These are phyloP conservation scores for Hybognathus amarus DNA, from an alignment of 2,797 vertebrate genomes.

Conservation along the genomic window DNA sequence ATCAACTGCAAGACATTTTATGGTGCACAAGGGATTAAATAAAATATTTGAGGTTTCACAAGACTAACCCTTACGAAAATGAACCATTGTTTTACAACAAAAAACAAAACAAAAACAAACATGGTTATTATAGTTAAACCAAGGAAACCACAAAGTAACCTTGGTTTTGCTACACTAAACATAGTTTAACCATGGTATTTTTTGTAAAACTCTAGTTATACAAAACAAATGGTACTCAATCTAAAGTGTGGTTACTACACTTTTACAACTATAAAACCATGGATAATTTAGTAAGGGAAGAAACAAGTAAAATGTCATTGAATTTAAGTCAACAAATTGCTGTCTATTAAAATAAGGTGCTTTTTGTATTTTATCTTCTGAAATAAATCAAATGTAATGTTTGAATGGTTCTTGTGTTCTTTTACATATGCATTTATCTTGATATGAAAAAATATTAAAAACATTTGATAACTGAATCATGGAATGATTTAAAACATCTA, in stretches of 20 bases:
- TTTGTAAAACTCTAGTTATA: no score
- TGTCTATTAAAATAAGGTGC: neutral
- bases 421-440: neutral
- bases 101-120: no score
- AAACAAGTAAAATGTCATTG: neutral
- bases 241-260: no score
- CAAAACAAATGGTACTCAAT: no score
- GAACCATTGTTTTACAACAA: no score
- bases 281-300: no score
- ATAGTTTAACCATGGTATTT: no score
- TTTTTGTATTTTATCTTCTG: constrained; percentile 2
- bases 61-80: no score
- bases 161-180: no score
- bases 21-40: neutral
- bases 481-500: neutral
- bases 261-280: no score
- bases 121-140: no score
- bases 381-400: neutral
- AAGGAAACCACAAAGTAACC: no score
- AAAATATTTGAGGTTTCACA: neutral
- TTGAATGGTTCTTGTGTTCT: neutral
- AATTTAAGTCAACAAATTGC: neutral
- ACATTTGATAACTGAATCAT: neutral
- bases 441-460: neutral
- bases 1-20: neutral